phyloP scores from a whole-genome alignment of 2,797 vertebrate genomes.

The Ptychobarbus kaznakovi region DNA sequence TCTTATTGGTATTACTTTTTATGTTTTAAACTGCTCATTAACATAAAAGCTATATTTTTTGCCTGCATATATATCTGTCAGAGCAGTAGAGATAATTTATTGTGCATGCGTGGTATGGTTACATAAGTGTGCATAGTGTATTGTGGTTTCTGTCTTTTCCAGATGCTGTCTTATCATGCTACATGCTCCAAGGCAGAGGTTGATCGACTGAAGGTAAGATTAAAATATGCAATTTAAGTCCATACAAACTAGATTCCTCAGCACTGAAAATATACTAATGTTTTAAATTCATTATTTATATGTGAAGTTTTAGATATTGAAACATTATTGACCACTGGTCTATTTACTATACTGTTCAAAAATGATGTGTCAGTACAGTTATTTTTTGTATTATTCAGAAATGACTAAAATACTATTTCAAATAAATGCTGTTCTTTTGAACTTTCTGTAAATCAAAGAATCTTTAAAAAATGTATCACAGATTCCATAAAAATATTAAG shows the following conservation, averaged over 20 bases:
- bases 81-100: not conserved
- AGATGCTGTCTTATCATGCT: slow-evolving; percentile 86
- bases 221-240: not conserved
- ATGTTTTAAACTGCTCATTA: slow-evolving; percentile 10
- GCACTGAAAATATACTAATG: not conserved
- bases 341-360: not conserved
- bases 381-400: not conserved
- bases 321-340: not conserved
- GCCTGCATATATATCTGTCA: not conserved
- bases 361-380: not conserved
- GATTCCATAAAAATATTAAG: not conserved
- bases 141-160: slow-evolving; percentile 32
- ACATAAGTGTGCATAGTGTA: not conserved
- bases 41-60: not conserved
- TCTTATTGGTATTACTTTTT: not conserved
- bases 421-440: not conserved
- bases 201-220: slow-evolving; percentile 81
- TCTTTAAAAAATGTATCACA: not conserved
- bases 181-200: slow-evolving; percentile 85
- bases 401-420: not conserved
- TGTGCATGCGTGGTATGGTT: not conserved
- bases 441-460: too few relatives aligned
- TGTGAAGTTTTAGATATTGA: not conserved
- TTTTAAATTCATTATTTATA: not conserved
- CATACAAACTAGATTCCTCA: not conserved